Base-by-base conservation (phyloP, 2,113 vertebrate species). In the Acinonyx jubatus region DNA sequence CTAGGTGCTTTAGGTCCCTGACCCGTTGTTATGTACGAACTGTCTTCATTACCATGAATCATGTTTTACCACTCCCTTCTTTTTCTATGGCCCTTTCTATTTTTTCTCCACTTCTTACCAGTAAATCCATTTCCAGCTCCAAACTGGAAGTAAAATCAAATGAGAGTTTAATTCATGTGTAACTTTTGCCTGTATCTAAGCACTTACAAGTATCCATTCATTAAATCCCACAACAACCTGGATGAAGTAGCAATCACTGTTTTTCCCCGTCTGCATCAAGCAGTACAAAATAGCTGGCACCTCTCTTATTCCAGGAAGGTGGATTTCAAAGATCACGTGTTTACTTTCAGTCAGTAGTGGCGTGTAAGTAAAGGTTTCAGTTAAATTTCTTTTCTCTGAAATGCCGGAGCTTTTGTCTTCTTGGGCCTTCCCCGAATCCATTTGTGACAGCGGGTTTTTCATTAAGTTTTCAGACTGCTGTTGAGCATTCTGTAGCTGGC, bases 11-110 rank as follows among this genome's bases (percentile, higher is more conserved):
- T 93, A 3, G 92, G 96, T 83, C 96, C 96, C 91, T 96, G 92
- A 91, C 66, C 95, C 15, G 92, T 98, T 98, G 98, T 98, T 98
- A 98, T 98, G 98, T 98, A 98, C 98, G 85, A 95, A 98, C 96
- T 94, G 84, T 98, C 99, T 98, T 98, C 98, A 97, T 97, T 97
- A 91, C 96, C 96, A 86, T 97, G 96, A 99, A 98, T 98, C 97
- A 94, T 95, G 78, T 97, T 98, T 98, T 98, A 97, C 96, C 91
- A 90, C 66, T 89, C 89, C 61, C 89, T 68, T 84, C 85, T 96
- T 96, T 98, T 97, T 91, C 90, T 95, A 7, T 94, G 81, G 21
- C 29, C 82, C 86, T 89, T 88, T 76, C 85, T 65, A 2, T n/a
- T 92, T 81, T 81, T 80, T 96, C 38, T 92, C 33, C 18, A 68